Percentiles rank a stretch among this genome's conserved stretches.
These are phyloP conservation scores for Chamaea fasciata DNA, from an alignment of 2,113 vertebrate genomes.

Conservation along the genomic window DNA sequence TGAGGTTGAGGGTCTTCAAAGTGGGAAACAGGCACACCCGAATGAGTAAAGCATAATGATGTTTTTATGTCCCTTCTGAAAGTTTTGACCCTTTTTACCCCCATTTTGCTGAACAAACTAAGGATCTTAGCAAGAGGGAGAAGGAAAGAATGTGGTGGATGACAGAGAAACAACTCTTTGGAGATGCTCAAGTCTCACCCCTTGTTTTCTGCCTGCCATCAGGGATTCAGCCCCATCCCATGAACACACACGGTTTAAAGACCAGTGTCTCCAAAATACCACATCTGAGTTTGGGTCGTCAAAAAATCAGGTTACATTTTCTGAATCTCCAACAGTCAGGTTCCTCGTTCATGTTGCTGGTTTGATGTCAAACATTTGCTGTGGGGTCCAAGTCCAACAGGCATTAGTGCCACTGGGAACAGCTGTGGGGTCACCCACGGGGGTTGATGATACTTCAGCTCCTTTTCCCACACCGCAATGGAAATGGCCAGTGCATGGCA, in stretches of 20 bases:
- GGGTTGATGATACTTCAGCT: background rate
- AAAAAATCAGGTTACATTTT: background rate
- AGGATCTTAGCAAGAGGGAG: background rate
- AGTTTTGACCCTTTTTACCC: background rate
- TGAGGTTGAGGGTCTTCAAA: background rate
- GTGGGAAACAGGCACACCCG: background rate
- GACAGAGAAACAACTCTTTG: background rate
- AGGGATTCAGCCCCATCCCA: background rate
- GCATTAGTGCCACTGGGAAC: background rate
- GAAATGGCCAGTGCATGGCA: background rate
- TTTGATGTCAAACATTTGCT: background rate
- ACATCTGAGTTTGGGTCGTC: background rate
- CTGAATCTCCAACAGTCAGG: background rate
- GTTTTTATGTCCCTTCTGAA: background rate
- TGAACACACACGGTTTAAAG: accelerated
- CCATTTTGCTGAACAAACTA: background rate
- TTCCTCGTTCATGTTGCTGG: background rate
- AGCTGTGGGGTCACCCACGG: background rate
- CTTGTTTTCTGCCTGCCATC: background rate
- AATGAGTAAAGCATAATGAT: background rate
- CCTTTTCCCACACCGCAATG: background rate
- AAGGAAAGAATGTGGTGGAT: background rate
- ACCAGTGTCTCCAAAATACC: background rate
- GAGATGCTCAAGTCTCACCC: background rate
- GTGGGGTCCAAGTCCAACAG: background rate